Base-by-base conservation (phyloP, 2,113 vertebrate genomes). In the Atherinomorus stipes region DNA sequence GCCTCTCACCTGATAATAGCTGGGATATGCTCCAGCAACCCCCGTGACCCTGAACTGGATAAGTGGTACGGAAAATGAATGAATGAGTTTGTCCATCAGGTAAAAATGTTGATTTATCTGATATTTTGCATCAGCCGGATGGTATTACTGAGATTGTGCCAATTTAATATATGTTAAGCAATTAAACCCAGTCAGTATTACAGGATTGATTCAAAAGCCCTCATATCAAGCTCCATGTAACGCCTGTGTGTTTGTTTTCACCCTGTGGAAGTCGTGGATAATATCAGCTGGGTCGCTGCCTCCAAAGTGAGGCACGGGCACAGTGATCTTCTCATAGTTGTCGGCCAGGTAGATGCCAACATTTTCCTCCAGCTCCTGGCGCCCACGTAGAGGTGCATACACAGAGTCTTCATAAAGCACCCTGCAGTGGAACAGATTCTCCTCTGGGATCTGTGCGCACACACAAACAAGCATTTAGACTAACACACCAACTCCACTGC, bases 261-360 rank as follows among this genome's bases (percentile, higher is more conserved):
- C 97, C 88, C 92, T 90, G 88, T 98, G 95, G 91, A 99, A 99
- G 83, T 99, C 97, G 0, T 99, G 97, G 89, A 99, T 98, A 64
- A 99, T 99, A 64, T 97, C 96, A 0, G 97, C 97, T 0, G 97
- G 95, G 85, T 98, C 96, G 0, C 96, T 95, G 5, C 94, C 96
- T 7, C 95, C 96, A 21, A 98, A 97, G 90, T 95, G 95, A 18
- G 96, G 95, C 81, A 96, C 93, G 0, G 96, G 96, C 64, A 99
- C 94, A 0, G 93, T 96, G 93, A 99, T 97, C 64, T 95, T 95
- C 81, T 98, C 97, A 0, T 98, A 98, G 91, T 97, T 96, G 65
- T 98, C 96, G 0, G 95, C 94, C 37, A 98, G 76, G 90, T 95
- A 96, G 80, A 99, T 98, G 86, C 95, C 95, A 16, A 98, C 95